Conservation (phyloP, 2,888 invertebrate genomes). For the Tanypteryx hageni region DNA sequence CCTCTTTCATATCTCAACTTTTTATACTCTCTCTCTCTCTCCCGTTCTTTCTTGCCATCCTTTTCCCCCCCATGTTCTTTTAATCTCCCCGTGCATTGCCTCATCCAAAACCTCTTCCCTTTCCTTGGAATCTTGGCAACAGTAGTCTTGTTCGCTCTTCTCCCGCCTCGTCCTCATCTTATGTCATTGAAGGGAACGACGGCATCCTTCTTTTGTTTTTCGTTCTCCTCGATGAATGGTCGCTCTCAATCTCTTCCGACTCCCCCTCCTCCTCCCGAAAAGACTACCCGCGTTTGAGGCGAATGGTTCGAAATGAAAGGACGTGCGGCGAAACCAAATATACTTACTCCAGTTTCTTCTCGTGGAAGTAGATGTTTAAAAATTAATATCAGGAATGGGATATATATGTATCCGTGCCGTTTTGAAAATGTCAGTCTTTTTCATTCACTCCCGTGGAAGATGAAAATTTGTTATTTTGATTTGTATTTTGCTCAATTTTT, state of each 20-base stretch:
- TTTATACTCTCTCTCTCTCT: not conserved
- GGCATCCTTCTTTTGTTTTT: not conserved
- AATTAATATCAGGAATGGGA: not conserved
- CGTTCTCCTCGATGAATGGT: not conserved
- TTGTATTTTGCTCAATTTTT: no score
- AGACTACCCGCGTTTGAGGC: not conserved
- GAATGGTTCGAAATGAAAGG: not conserved
- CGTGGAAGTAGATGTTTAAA: not conserved
- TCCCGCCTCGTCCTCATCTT: not conserved
- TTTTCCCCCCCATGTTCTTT: not conserved
- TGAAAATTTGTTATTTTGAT: no score
- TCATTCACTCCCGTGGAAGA: no score
- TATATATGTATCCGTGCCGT: not conserved
- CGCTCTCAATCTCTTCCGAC: not conserved
- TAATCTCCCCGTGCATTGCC: not conserved
- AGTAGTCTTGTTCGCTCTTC: not conserved
- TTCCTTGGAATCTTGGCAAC: not conserved
- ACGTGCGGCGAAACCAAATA: not conserved
- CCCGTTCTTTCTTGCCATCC: not conserved
- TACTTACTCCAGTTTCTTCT: not conserved
- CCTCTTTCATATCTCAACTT: not conserved
- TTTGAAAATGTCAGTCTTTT: no score
- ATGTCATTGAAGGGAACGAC: not conserved
- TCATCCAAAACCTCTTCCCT: not conserved
- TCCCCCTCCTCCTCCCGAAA: not conserved